Base-by-base conservation (phyloP, 2,888 invertebrate species). In the Sphecodes monilicornis region DNA sequence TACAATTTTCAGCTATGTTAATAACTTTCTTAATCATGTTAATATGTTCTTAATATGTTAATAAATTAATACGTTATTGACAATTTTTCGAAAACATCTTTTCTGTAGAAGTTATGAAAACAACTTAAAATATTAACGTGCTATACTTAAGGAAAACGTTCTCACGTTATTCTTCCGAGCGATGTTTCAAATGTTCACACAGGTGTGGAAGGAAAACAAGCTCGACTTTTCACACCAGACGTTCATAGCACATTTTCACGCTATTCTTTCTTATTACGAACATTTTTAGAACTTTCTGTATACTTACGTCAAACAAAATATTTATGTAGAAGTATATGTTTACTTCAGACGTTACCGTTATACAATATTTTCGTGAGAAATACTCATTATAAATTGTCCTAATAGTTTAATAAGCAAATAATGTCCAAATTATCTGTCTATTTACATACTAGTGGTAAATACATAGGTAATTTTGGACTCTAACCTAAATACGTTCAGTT, bases 141-240 rank as follows among this genome's bases (percentile, higher is more conserved):
- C 36, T 1, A 66, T 36, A 36, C 36, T 66, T 36, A 8, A 41
- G 26, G n/a, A 16, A 68, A 68, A 39, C 5, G 11, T 68, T 68
- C 68, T 16, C 39, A 68, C 68, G 68, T 41, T 13, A n/a, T 26
- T 36, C 36, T 36, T 36, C 36, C 39, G 13, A 68, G 39, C 39
- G 3, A 41, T 16, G 39, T 68, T 68, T 16, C 68, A 41, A 16
- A 68, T 26, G 68, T 26, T 68, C 39, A 22, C 39, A 41, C 39
- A 68, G 68, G 68, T 68, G 68, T 68, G 68, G 41, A 68, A 68
- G 13, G 13, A 26, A 68, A 68, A 39, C n/a, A 41, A 41, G 26
- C 68, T 41, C 13, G 22, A 68, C 41, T 41, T 68, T 41, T 68
- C 68, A 26, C 68, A 68, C 68, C 68, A 41, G 26, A 10, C n/a